Percentiles rank a stretch among this genome's conserved stretches.
Evolutionary conservation across 2,113 vertebrate genomes (phyloP).

Genomic region (Boulengeromyrus knoepffleri): DNA sequence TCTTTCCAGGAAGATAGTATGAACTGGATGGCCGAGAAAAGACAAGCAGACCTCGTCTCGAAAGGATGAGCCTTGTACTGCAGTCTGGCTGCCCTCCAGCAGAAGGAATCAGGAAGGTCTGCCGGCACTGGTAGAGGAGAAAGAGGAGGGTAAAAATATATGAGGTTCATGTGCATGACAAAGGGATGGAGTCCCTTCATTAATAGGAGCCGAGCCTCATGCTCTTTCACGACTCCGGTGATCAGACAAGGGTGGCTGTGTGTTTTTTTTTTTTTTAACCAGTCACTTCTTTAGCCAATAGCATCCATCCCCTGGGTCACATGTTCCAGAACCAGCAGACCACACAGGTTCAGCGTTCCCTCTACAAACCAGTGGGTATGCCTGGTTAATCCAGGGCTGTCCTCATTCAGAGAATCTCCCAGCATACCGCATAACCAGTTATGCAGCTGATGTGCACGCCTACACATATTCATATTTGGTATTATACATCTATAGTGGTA

Average conservation of each 20-base stretch:
- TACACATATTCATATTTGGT: neutral
- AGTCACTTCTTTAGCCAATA: neutral
- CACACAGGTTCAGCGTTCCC: neutral
- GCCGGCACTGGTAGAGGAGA: neutral
- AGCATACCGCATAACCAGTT: neutral
- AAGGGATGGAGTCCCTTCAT: neutral
- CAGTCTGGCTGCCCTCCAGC: neutral
- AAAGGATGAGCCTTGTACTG: neutral
- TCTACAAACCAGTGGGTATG: neutral
- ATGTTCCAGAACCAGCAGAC: neutral
- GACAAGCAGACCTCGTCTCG: neutral
- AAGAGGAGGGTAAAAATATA: neutral
- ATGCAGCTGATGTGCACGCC: neutral
- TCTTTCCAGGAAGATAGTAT: neutral
- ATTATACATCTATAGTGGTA: neutral
- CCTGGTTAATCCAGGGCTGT: neutral
- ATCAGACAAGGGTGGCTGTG: neutral
- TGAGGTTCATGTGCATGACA: neutral
- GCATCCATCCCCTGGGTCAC: neutral
- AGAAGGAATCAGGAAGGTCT: neutral
- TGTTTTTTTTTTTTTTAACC: neutral
- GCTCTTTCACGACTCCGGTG: neutral
- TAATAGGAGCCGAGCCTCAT: neutral
- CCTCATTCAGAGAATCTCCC: neutral
- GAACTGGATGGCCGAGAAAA: neutral